Conservation (phyloP, 2,888 invertebrate species). For the Drosophila neotestacea region DNA sequence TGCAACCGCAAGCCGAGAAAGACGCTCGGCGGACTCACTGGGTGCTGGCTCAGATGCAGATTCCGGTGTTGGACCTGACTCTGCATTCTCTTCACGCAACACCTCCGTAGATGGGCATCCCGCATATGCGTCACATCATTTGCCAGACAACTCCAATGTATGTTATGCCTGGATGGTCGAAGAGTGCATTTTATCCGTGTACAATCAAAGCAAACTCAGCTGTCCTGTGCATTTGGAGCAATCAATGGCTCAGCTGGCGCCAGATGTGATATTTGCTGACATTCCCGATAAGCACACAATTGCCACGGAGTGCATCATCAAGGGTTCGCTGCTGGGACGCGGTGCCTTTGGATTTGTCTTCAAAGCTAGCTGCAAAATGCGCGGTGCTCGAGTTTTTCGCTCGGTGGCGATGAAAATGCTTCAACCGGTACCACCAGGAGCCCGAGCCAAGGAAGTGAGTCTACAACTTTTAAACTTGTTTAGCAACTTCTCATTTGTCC, state of each 20-base stretch:
- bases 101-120: conserved; percentile 93
- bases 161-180: conserved; percentile 96
- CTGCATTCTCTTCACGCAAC: conserved; percentile 91
- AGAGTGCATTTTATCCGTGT: conserved; percentile 96
- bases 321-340: conserved; percentile 93
- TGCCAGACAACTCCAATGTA: conserved; percentile 83
- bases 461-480: background rate
- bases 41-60: conserved; percentile 90
- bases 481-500: background rate
- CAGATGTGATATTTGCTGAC: conserved; percentile 97
- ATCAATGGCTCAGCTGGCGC: conserved; percentile 92
- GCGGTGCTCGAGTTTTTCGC: conserved; percentile 87
- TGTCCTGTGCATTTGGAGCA: conserved; percentile 94
- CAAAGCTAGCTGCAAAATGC: conserved; percentile 89
- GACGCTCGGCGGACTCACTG: conserved; percentile 86
- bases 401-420: conserved; percentile 98
- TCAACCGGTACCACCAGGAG: conserved; percentile 95
- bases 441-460: conserved; percentile 84
- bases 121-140: conserved; percentile 81
- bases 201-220: conserved; percentile 89
- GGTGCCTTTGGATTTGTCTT: conserved; percentile 99
- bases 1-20: conserved; percentile 78
- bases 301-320: conserved; percentile 92
- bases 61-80: conserved; percentile 94
- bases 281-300: conserved; percentile 93